A percentile compares a stretch with the other conserved stretches of the same genome.
Conservation (phyloP, 2,113 vertebrate species). For the Podarcis cretensis region DNA sequence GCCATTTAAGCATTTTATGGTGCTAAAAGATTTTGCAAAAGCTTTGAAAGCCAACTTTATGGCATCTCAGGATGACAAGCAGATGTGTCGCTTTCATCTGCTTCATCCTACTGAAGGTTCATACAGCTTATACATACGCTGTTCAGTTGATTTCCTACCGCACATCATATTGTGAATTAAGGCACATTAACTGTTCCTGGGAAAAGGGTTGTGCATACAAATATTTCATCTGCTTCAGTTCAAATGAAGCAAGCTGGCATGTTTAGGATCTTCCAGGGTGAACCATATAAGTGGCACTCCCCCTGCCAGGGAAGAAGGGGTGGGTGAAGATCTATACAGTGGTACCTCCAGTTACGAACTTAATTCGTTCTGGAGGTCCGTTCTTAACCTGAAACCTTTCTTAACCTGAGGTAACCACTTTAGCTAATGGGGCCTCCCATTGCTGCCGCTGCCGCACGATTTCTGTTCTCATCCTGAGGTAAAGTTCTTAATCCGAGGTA, state of each 20-base stretch:
- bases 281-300: too few relatives aligned
- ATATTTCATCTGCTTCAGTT: neutral
- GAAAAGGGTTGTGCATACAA: neutral
- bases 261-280: neutral
- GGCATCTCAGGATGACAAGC: constrained; percentile 3
- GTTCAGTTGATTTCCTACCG: neutral
- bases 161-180: neutral
- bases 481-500: too few relatives aligned
- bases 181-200: neutral
- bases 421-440: too few relatives aligned
- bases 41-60: constrained; percentile 27
- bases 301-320: too few relatives aligned
- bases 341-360: too few relatives aligned
- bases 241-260: neutral
- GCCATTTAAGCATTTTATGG: constrained; percentile 5
- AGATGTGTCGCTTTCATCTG: constrained; percentile 23
- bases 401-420: too few relatives aligned
- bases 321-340: too few relatives aligned
- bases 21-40: neutral
- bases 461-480: too few relatives aligned
- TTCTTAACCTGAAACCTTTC: too few relatives aligned
- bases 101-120: neutral
- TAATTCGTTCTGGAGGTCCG: too few relatives aligned
- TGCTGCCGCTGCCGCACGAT: too few relatives aligned
- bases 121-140: neutral